These are phyloP conservation scores for Umimayanthus chanpuru DNA, from an alignment of 92 coral and sea anemone species.

Conservation along the genomic window DNA sequence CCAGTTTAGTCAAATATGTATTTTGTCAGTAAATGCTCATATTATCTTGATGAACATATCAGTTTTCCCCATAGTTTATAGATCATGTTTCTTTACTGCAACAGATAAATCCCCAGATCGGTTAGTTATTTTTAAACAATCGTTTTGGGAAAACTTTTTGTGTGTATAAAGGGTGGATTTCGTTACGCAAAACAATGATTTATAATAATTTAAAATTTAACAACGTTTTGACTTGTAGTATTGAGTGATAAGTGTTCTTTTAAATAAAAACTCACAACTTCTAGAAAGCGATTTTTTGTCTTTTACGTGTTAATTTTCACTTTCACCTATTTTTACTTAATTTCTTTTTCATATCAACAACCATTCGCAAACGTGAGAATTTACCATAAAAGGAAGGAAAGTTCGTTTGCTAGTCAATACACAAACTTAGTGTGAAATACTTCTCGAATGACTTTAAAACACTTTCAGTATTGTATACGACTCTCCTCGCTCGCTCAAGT, in stretches of 20 bases:
- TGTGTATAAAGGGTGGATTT: neutral
- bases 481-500: neutral
- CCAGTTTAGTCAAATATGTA: neutral
- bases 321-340: too few relatives aligned
- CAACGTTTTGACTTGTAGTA: neutral
- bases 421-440: neutral
- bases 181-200: neutral
- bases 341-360: too few relatives aligned
- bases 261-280: neutral
- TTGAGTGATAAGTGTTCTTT: neutral
- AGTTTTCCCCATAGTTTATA: neutral
- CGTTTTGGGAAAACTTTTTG: neutral
- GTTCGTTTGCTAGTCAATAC: neutral
- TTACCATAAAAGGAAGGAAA: too few relatives aligned
- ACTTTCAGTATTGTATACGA: too few relatives aligned
- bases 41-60: neutral
- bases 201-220: too few relatives aligned
- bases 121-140: neutral
- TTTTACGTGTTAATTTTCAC: neutral
- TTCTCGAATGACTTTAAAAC: neutral
- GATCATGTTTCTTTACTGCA: neutral
- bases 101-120: neutral
- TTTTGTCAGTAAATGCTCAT: neutral
- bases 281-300: neutral
- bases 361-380: too few relatives aligned